Conservation (phyloP, 2,888 invertebrate species). For the Agonum fuliginosum region DNA sequence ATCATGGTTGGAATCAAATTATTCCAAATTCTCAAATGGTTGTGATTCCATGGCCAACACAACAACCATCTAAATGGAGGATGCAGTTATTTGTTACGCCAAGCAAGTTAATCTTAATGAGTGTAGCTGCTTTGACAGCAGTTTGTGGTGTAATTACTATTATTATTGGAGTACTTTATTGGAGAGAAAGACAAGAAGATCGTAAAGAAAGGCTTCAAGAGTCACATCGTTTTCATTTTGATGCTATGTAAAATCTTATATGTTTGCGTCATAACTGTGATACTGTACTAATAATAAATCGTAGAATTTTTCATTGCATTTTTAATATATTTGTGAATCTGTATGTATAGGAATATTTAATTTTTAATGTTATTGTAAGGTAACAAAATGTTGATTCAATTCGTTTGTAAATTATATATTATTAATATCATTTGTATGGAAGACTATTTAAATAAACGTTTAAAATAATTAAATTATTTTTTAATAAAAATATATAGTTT, state of each 20-base stretch:
- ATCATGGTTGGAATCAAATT: constrained; percentile 83
- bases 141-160: constrained; percentile 89
- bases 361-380: neutral
- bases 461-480: neutral
- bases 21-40: constrained; percentile 98
- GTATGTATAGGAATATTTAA: neutral
- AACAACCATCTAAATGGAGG: constrained; percentile 87
- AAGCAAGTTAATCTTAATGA: constrained; percentile 93
- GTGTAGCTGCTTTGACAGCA: constrained; percentile 90
- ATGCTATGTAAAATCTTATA: constrained; percentile 81
- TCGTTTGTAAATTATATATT: no score
- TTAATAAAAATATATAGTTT: no score
- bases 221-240: constrained; percentile 89
- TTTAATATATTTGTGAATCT: neutral
- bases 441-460: no score
- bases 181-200: constrained; percentile 91
- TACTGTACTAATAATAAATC: constrained; percentile 14
- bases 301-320: neutral
- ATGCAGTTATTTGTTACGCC: constrained; percentile 96
- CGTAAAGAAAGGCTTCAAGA: constrained; percentile 86
- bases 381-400: neutral
- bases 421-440: no score
- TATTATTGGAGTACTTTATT: constrained; percentile 91
- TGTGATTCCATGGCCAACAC: constrained; percentile 90
- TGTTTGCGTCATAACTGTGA: constrained; percentile 25